A percentile compares a stretch with the other conserved stretches of the same genome.
Conservation (phyloP, 2,113 vertebrate species). For the Scolopax mira region DNA sequence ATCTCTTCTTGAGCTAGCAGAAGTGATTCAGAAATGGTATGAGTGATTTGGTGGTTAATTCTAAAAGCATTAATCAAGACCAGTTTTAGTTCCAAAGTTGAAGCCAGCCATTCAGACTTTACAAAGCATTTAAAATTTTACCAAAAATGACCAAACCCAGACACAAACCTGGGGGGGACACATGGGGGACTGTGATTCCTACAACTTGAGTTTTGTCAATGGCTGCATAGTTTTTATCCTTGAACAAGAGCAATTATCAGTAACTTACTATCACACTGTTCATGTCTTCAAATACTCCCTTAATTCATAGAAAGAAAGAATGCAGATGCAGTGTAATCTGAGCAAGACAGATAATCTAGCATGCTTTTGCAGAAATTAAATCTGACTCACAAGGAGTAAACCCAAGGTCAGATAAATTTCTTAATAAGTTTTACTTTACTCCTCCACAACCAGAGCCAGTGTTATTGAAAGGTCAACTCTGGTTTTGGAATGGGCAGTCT, state of each 20-base stretch:
- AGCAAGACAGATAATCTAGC: not conserved
- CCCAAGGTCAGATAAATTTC: not conserved
- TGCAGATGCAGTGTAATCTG: not conserved
- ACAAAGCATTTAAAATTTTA: not conserved
- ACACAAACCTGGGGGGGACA: not conserved
- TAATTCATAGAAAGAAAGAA: not conserved
- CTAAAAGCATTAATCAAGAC: not conserved
- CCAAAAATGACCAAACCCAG: not conserved
- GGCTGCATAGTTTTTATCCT: not conserved
- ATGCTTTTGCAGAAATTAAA: not conserved
- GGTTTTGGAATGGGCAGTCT: not conserved
- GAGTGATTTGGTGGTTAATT: not conserved
- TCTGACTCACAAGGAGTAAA: not conserved
- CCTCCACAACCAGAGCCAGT: accelerated
- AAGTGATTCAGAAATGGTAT: not conserved
- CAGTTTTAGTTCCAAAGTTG: not conserved
- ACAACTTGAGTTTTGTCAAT: not conserved
- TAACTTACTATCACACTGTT: not conserved
- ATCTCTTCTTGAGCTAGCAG: not conserved
- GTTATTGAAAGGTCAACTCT: not conserved
- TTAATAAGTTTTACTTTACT: not conserved
- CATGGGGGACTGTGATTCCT: accelerated
- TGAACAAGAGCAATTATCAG: not conserved
- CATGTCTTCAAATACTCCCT: not conserved
- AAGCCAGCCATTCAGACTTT: not conserved